phyloP scores from a whole-genome alignment of 2,113 vertebrate genomes.

The Xenopus tropicalis region UCB_Xtro_10.0 CM004444.2:51061001-51061500 shows the following conservation, averaged over 20 bases:
- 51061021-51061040: slow-evolving; percentile 5
- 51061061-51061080: slow-evolving; percentile 27
- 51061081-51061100: slow-evolving; percentile 14
- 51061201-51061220: not conserved
- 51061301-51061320: slow-evolving; percentile 35
- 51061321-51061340: slow-evolving; percentile 14
- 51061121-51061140: not conserved
- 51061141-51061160: slow-evolving; percentile 5
- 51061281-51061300: slow-evolving; percentile 25
- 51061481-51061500: slow-evolving; percentile 22
- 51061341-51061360: slow-evolving; percentile 13
- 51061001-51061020: not conserved
- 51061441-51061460: slow-evolving; percentile 15
- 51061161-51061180: not conserved
- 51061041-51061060: slow-evolving; percentile 19
- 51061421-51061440: slow-evolving; percentile 12
- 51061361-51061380: slow-evolving; percentile 27
- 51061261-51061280: slow-evolving; percentile 37
- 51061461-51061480: slow-evolving; percentile 3
- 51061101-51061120: not conserved
- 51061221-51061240: slow-evolving; percentile 29
- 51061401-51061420: slow-evolving; percentile 7
- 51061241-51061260: slow-evolving; percentile 40
- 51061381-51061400: slow-evolving; percentile 19
- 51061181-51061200: slow-evolving; percentile 3